These are phyloP conservation scores for Timema podura DNA, from an alignment of 2,888 invertebrate genomes.

Conservation along the genomic window DNA sequence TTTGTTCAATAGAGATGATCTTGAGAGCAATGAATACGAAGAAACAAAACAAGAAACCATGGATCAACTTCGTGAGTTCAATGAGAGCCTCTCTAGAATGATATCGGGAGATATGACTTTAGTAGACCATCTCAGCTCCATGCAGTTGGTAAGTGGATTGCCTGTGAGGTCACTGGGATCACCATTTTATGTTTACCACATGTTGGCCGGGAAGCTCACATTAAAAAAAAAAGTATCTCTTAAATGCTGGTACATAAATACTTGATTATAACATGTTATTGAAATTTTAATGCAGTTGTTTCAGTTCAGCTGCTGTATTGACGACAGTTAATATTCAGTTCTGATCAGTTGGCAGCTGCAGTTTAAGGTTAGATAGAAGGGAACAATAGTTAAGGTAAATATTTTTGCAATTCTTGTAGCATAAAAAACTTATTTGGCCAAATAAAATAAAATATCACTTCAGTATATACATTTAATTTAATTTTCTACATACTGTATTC, in stretches of 20 bases:
- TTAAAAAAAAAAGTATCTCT: background rate
- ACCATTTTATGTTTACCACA: background rate
- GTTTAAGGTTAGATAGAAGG: too few relatives aligned
- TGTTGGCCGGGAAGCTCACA: background rate
- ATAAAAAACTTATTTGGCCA: too few relatives aligned
- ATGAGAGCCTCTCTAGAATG: conserved; percentile 58
- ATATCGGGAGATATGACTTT: conserved; percentile 64
- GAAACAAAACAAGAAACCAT: conserved; percentile 65
- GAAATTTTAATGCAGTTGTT: conserved; percentile 11
- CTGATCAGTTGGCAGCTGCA: too few relatives aligned
- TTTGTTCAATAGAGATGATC: conserved; percentile 50
- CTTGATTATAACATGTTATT: background rate
- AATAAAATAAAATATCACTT: too few relatives aligned
- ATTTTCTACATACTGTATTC: too few relatives aligned
- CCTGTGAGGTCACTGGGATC: background rate
- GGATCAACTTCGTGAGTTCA: conserved; percentile 66
- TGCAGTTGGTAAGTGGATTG: conserved; percentile 55
- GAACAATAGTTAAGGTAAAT: too few relatives aligned
- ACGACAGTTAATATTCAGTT: background rate
- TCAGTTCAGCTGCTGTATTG: background rate
- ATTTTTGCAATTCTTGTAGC: too few relatives aligned
- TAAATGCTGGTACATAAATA: background rate
- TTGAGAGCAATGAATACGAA: conserved; percentile 61
- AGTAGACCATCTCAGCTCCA: conserved; percentile 58
- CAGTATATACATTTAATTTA: too few relatives aligned